Percentiles rank a stretch among this genome's conserved stretches.
phyloP scores from a whole-genome alignment of 2,888 invertebrate genomes.

The Orchesellides sinensis region DNA sequence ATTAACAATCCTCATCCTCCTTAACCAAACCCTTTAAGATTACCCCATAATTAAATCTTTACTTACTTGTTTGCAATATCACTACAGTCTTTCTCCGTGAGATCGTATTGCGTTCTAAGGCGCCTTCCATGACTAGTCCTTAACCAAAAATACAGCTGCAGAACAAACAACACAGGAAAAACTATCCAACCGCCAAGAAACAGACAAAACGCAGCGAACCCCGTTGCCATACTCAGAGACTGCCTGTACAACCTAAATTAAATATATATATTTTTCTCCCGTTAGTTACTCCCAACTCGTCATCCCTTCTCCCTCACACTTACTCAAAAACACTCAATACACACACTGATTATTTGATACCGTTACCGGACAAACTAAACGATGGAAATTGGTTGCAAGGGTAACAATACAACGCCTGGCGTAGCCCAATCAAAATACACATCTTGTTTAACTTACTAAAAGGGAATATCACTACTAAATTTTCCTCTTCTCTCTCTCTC shows the following conservation, averaged over 20 bases:
- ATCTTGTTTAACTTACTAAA: slow-evolving; percentile 26
- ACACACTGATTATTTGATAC: no score
- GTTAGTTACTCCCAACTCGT: neutral
- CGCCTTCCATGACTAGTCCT: slow-evolving; percentile 81
- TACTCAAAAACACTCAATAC: no score
- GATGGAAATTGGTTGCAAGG: neutral
- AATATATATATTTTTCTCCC: neutral
- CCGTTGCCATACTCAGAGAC: slow-evolving; percentile 50
- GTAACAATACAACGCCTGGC: neutral
- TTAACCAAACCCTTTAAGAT: no score
- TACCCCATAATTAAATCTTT: neutral
- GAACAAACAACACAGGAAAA: slow-evolving; percentile 72
- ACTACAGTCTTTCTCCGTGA: slow-evolving; percentile 83
- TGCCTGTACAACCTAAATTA: slow-evolving; percentile 12
- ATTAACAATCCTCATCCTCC: no score
- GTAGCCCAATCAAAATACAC: slow-evolving; percentile 40
- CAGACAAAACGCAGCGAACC: slow-evolving; percentile 51
- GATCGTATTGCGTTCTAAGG: slow-evolving; percentile 82
- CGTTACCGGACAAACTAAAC: slow-evolving; percentile 51
- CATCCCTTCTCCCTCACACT: neutral
- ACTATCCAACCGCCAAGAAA: slow-evolving; percentile 71
- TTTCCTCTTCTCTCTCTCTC: no score
- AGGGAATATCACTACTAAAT: slow-evolving; percentile 3
- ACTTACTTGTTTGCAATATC: slow-evolving; percentile 87
- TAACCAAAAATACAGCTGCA: slow-evolving; percentile 69